Evolutionary conservation across 2,888 invertebrate species (phyloP).

Genomic region (Harpagoxenus sublaevis): DNA sequence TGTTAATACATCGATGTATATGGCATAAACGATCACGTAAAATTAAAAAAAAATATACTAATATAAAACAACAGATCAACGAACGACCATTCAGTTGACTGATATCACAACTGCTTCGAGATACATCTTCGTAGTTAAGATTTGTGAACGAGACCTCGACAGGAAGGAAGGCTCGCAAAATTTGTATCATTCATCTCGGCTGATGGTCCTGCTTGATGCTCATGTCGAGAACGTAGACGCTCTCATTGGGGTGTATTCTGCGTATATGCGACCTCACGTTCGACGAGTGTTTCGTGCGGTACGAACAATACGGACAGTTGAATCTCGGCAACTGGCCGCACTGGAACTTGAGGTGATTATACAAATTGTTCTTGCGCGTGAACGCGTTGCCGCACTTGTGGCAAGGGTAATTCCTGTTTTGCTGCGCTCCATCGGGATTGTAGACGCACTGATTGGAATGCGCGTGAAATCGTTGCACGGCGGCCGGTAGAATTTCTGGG

Average conservation of each 20-base stretch:
- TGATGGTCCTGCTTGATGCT: slow-evolving; percentile 12
- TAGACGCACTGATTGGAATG: slow-evolving; percentile 44
- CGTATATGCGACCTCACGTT: slow-evolving; percentile 83
- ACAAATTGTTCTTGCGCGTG: slow-evolving; percentile 83
- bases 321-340: slow-evolving; percentile 84
- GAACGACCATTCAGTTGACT: not conserved
- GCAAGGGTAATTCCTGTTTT: slow-evolving; percentile 74
- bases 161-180: not conserved
- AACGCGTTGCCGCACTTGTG: slow-evolving; percentile 82
- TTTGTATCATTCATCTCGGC: slow-evolving; percentile 22
- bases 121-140: not conserved
- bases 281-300: slow-evolving; percentile 83
- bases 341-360: slow-evolving; percentile 83
- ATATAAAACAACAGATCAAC: not conserved
- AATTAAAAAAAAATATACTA: not conserved
- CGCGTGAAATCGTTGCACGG: slow-evolving; percentile 43
- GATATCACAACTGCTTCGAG: not conserved
- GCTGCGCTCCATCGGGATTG: slow-evolving; percentile 44
- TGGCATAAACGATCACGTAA: not conserved
- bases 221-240: slow-evolving; percentile 81
- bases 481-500: slow-evolving; percentile 56
- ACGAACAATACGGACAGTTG: slow-evolving; percentile 84
- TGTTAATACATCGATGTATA: not conserved
- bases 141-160: not conserved
- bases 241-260: slow-evolving; percentile 79